phyloP scores from a whole-genome alignment of 2,888 invertebrate species.

The Phytoseiulus persimilis region DNA sequence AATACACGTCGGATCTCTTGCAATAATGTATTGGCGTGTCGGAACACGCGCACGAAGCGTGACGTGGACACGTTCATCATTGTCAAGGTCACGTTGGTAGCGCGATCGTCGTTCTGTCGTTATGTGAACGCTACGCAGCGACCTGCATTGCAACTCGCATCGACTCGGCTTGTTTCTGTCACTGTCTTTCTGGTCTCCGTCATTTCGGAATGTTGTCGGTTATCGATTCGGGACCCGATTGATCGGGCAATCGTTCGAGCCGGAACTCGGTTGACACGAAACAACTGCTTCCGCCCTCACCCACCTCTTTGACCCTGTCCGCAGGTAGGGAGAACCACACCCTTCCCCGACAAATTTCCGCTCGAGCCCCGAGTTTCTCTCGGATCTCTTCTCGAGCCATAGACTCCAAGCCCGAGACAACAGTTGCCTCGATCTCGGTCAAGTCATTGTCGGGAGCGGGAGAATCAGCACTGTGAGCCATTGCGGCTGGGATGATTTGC shows the following conservation, averaged over 20 bases:
- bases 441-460: not conserved
- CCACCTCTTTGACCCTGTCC: constrained; percentile 46
- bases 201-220: not conserved
- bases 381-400: constrained; percentile 50
- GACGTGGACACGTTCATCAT: not conserved
- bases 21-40: not conserved
- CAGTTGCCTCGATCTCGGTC: constrained; percentile 49
- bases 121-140: not conserved
- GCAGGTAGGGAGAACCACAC: constrained; percentile 48
- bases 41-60: not conserved
- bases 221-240: not conserved
- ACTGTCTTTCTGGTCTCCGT: not conserved
- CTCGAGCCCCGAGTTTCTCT: constrained; percentile 48
- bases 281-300: not conserved
- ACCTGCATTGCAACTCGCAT: not conserved
- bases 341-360: constrained; percentile 47
- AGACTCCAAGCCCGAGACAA: constrained; percentile 52
- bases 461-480: not conserved
- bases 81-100: not conserved
- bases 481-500: not conserved
- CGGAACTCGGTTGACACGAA: not conserved
- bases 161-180: not conserved
- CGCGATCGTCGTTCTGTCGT: not conserved
- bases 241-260: not conserved
- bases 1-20: not conserved